phyloP scores from a whole-genome alignment of 2,797 vertebrate genomes.

The Gymnoscopelus microlampas region DNA sequence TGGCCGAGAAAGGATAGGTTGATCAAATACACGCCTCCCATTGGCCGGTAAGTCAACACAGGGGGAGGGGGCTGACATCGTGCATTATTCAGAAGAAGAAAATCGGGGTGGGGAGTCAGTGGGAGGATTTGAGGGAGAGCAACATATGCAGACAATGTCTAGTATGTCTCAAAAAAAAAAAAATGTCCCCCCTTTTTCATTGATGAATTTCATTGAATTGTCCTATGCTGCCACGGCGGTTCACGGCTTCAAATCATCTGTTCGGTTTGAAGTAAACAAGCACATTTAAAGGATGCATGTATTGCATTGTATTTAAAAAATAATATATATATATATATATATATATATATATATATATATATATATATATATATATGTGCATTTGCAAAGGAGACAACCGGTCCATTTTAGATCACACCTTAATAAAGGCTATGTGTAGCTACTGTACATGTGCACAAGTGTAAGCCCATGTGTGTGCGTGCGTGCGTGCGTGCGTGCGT shows the following conservation, averaged over 20 bases:
- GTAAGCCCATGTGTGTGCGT: not conserved
- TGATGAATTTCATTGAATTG: slow-evolving; percentile 31
- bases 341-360: too few relatives aligned
- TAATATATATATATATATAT: too few relatives aligned
- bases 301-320: too few relatives aligned
- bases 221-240: not conserved
- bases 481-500: not conserved
- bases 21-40: slow-evolving; percentile 61
- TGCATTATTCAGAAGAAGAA: slow-evolving; percentile 67
- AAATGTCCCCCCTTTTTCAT: slow-evolving; percentile 44
- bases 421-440: slow-evolving; percentile 13
- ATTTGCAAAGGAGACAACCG: slow-evolving; percentile 29
- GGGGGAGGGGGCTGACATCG: slow-evolving; percentile 22
- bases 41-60: slow-evolving; percentile 51
- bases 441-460: too few relatives aligned
- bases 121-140: slow-evolving; percentile 56
- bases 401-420: slow-evolving; percentile 54
- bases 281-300: not conserved
- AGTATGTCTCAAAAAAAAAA: slow-evolving; percentile 31
- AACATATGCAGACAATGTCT: slow-evolving; percentile 71
- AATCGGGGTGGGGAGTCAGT: slow-evolving; percentile 63
- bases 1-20: slow-evolving; percentile 71
- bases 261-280: slow-evolving; percentile 33
- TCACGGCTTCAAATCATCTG: slow-evolving; percentile 48
- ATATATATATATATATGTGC: too few relatives aligned